Conservation (phyloP, 2,888 invertebrate species). For the Prionchulus punctatus region DNA sequence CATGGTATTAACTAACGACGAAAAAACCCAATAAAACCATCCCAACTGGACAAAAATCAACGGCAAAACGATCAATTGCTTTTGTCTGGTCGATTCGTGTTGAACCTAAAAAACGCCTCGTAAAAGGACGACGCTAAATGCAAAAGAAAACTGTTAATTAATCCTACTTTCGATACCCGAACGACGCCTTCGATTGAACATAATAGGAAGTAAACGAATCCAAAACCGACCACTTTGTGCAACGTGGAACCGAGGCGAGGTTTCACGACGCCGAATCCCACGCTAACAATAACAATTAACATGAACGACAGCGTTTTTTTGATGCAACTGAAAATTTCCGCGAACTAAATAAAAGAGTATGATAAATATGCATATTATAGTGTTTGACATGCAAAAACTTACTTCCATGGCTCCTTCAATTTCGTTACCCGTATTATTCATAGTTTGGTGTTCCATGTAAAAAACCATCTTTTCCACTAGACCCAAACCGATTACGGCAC, state of each 20-base stretch:
- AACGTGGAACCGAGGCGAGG: constrained; percentile 73
- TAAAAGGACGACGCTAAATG: constrained; percentile 4
- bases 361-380: background rate
- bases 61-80: constrained; percentile 63
- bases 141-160: constrained; percentile 13
- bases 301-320: constrained; percentile 78
- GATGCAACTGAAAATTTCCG: constrained; percentile 75
- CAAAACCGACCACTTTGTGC: constrained; percentile 68
- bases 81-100: constrained; percentile 44
- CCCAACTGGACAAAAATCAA: constrained; percentile 58
- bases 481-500: constrained; percentile 33
- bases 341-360: constrained; percentile 32
- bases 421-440: constrained; percentile 48
- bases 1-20: constrained; percentile 63
- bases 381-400: background rate
- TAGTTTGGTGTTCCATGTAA: constrained; percentile 66
- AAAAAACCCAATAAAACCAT: constrained; percentile 59
- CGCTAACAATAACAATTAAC: constrained; percentile 78
- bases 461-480: constrained; percentile 58
- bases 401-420: constrained; percentile 35
- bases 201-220: constrained; percentile 61
- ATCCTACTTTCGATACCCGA: constrained; percentile 45
- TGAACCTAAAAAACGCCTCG: constrained; percentile 11
- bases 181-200: constrained; percentile 72
- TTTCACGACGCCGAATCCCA: constrained; percentile 88